Evolutionary conservation across 2,113 vertebrate genomes (phyloP), one percentile per base, ranked within the genome.

Genomic region (Pseudopipra pipra): DNA sequence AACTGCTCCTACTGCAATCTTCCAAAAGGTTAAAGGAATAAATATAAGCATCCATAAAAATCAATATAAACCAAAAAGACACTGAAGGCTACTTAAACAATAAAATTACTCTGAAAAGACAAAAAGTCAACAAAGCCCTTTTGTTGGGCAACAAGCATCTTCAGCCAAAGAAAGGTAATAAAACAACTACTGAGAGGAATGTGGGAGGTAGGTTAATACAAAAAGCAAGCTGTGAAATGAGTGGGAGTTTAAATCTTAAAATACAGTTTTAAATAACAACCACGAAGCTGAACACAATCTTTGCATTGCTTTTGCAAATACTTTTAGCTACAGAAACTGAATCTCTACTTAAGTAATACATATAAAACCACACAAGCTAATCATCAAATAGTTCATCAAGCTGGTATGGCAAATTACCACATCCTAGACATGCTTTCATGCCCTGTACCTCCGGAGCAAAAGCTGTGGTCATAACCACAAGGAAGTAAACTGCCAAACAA

Each of bases 121-220:
- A 63, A 55, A 84, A 33, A 56, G 24, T 37, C 47, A 47, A 52
- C 35, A 68, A 95, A 84, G 37, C n/a, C 61, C 28, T 75, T 63
- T 37, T 56, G 22, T 59, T 51, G 62, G 28, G 20, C 73, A 89
- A 87, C n/a, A 71, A 77, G 24, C 17, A 71, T 63, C 61, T 75
- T 78, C n/a, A 74, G 78, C 83, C 67, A 93, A 92, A 80, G 39
- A 55, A 78, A 92, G 37, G 35, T 31, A 93, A 95, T 84, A 95
- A 91, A 94, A 92, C 74, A 84, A n/a, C 39, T 37, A 49, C 39
- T 55, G 49, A 71, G 41, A n/a, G 20, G 49, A 90, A 66, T 0
- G 19, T 47, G 47, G 83, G 75, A 37, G 51, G 83, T 59, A 47
- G 6, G n/a, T 37, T 61, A 89, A 86, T 55, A 88, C 17, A 71